Percentiles rank a stretch among this genome's conserved stretches.
Evolutionary conservation across 2,113 vertebrate species (phyloP).

Genomic region (Oxyruncus cristatus): DNA sequence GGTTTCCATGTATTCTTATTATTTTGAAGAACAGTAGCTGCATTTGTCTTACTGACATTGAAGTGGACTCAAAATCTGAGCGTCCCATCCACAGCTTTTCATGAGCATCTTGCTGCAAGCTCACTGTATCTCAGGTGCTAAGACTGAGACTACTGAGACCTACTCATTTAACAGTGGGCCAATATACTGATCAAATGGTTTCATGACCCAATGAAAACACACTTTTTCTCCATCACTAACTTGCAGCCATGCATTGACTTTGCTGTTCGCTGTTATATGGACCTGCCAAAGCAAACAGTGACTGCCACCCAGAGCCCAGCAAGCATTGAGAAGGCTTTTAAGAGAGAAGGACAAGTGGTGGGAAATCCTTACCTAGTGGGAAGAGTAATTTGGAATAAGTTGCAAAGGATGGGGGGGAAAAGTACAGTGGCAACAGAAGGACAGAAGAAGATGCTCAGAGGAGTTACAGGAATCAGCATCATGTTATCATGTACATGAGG

Average conservation of each 20-base stretch:
- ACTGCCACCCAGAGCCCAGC: not conserved
- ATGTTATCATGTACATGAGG: not conserved
- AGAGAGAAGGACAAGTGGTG: not conserved
- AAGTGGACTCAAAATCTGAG: not conserved
- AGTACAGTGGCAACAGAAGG: not conserved
- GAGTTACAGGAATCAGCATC: not conserved
- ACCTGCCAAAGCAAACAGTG: not conserved
- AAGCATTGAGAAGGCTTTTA: not conserved
- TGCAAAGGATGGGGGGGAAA: accelerated
- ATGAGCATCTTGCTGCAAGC: not conserved
- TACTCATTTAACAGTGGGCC: not conserved
- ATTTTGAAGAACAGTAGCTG: not conserved
- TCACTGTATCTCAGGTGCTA: not conserved
- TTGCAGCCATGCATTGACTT: not conserved
- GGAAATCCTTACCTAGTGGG: not conserved
- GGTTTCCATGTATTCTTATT: too few species aligned
- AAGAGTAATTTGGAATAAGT: not conserved
- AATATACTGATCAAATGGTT: not conserved
- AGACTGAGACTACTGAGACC: not conserved
- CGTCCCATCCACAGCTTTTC: not conserved
- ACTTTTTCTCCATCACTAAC: not conserved
- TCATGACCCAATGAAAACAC: not conserved
- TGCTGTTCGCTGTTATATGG: not conserved
- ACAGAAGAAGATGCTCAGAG: not conserved
- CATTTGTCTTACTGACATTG: not conserved